A percentile compares a stretch with the other conserved stretches of the same genome.
Evolutionary conservation across 2,888 invertebrate genomes (phyloP).

Genomic region (Hetaerina titia): DNA sequence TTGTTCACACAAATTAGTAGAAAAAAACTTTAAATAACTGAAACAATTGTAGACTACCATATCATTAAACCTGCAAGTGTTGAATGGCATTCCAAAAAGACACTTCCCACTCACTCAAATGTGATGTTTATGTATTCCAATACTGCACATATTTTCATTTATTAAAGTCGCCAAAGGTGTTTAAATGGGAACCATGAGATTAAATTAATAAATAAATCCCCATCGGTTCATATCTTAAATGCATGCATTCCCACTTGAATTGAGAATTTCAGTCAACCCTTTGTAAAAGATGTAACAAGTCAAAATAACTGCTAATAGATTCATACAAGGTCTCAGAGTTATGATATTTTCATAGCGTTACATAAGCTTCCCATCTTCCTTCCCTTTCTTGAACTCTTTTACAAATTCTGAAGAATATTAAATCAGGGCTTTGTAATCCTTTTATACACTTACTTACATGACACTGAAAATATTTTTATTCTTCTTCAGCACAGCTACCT

Average conservation of each 20-base stretch:
- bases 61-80: too few species aligned
- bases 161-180: background rate
- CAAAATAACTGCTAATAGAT: background rate
- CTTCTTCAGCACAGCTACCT: background rate
- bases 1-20: too few species aligned
- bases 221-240: background rate
- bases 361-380: background rate
- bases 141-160: background rate
- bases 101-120: background rate
- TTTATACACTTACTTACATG: background rate
- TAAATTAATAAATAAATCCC: background rate
- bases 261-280: too few species aligned
- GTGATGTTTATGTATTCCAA: background rate
- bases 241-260: background rate
- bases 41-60: too few species aligned
- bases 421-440: background rate
- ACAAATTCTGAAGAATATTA: background rate
- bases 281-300: background rate
- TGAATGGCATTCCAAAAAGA: too few species aligned
- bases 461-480: conserved; percentile 10
- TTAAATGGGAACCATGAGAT: background rate
- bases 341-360: background rate
- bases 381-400: background rate
- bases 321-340: background rate
- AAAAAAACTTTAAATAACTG: too few species aligned